A percentile compares a stretch with the other conserved stretches of the same genome.
These are phyloP conservation scores for Drosophila mettleri DNA, from an alignment of 2,888 invertebrate genomes.

Conservation along the genomic window DNA sequence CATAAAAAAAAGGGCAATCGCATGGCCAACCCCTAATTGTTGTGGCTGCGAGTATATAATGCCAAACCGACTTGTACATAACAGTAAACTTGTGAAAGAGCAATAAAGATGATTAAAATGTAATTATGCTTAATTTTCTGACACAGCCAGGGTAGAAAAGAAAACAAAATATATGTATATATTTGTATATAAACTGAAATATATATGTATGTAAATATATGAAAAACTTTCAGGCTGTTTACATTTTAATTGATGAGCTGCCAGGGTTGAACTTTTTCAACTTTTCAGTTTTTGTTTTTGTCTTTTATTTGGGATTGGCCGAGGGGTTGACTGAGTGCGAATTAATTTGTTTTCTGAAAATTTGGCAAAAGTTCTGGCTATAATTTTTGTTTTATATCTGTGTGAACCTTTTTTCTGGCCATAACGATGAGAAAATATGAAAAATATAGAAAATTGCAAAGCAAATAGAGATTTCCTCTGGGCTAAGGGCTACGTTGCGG, in stretches of 20 bases:
- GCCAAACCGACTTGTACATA: slow-evolving; percentile 64
- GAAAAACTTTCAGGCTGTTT: slow-evolving; percentile 42
- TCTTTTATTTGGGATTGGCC: neutral
- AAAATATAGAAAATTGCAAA: slow-evolving; percentile 21
- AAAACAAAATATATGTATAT: slow-evolving; percentile 6
- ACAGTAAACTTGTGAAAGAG: slow-evolving; percentile 80
- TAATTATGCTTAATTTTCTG: slow-evolving; percentile 80
- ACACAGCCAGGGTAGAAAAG: slow-evolving; percentile 37
- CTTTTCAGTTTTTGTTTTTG: slow-evolving; percentile 46
- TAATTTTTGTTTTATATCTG: neutral
- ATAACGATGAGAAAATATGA: slow-evolving; percentile 63
- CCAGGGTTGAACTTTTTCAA: slow-evolving; percentile 74
- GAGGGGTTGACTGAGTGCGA: slow-evolving; percentile 51
- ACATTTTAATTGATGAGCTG: slow-evolving; percentile 74
- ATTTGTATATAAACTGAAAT: neutral
- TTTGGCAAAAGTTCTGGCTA: slow-evolving; percentile 62
- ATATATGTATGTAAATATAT: neutral
- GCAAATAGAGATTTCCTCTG: slow-evolving; percentile 19
- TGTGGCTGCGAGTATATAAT: slow-evolving; percentile 59
- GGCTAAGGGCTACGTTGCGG: slow-evolving; percentile 6
- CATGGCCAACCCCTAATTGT: slow-evolving; percentile 77
- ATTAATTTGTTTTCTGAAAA: slow-evolving; percentile 76
- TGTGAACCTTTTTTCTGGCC: slow-evolving; percentile 44
- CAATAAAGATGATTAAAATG: slow-evolving; percentile 83
- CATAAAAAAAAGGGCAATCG: slow-evolving; percentile 65